Conservation (phyloP, 2,888 invertebrate species). For the Muscina levida region DNA sequence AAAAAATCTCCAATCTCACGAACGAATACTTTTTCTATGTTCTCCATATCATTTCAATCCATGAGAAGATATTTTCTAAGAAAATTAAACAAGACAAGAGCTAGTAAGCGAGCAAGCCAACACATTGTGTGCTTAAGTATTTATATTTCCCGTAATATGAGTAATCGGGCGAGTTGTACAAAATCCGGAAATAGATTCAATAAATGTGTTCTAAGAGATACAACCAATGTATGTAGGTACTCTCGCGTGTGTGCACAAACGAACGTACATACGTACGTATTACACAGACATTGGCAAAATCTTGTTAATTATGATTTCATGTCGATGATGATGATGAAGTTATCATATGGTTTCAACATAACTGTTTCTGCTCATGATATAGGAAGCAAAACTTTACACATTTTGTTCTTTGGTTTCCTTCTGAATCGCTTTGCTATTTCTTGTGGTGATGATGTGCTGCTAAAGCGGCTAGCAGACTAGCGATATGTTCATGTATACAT, state of each 20-base stretch:
- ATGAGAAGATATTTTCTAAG: conserved; percentile 12
- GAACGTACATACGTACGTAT: conserved; percentile 9
- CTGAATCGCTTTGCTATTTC: conserved; percentile 4
- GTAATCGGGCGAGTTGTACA: neutral
- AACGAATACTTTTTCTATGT: neutral
- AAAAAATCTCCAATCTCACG: no score
- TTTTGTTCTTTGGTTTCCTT: conserved; percentile 2
- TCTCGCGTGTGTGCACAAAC: neutral
- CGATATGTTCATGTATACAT: conserved; percentile 9
- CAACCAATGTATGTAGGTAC: neutral
- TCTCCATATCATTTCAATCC: neutral
- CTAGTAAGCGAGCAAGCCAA: neutral
- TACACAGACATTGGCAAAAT: conserved; percentile 21
- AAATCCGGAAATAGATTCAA: conserved; percentile 43
- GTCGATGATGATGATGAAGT: conserved; percentile 20
- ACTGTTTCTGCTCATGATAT: conserved; percentile 41
- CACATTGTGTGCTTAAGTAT: conserved; percentile 13
- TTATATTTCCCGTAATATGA: conserved; percentile 36
- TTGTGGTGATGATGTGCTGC: neutral
- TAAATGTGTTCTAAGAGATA: conserved; percentile 21
- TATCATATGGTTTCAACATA: conserved; percentile 48
- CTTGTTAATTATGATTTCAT: conserved; percentile 1
- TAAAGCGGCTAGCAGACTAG: neutral
- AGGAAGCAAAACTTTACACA: conserved; percentile 32
- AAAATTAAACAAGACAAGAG: no score